Evolutionary conservation across 2,888 invertebrate species (phyloP).

Genomic region (Pollenia labialis): DNA sequence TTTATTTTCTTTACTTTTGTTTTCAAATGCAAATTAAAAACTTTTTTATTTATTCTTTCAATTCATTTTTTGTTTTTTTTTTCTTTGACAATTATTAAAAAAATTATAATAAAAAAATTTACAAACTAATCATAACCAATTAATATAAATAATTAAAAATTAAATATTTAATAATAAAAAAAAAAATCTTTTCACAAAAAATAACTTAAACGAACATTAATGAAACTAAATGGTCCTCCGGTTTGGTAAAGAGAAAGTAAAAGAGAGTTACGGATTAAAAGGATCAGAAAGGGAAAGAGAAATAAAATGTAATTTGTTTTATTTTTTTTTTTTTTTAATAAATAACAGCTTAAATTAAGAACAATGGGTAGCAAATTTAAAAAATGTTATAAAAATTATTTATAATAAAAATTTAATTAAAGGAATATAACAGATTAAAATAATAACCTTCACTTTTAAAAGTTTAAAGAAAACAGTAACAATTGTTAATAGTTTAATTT

Average conservation of each 20-base stretch:
- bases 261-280: not conserved
- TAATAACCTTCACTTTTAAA: slow-evolving; percentile 3
- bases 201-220: slow-evolving; percentile 51
- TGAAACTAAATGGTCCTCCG: slow-evolving; percentile 43
- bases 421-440: slow-evolving; percentile 57
- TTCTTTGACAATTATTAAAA: slow-evolving; percentile 75
- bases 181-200: slow-evolving; percentile 48
- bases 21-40: slow-evolving; percentile 74
- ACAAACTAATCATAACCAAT: slow-evolving; percentile 82
- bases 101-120: slow-evolving; percentile 74
- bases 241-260: not conserved
- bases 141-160: slow-evolving; percentile 81
- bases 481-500: slow-evolving; percentile 45
- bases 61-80: slow-evolving; percentile 70
- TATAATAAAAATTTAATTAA: slow-evolving; percentile 17
- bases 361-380: slow-evolving; percentile 19
- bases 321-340: slow-evolving; percentile 52
- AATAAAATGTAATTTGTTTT: not conserved
- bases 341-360: slow-evolving; percentile 71
- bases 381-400: not conserved
- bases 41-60: slow-evolving; percentile 74
- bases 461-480: slow-evolving; percentile 56
- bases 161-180: slow-evolving; percentile 61
- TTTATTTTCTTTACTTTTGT: slow-evolving; percentile 56
- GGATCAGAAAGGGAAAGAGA: not conserved